These are phyloP conservation scores for Ophthalmolycus amberensis DNA, from an alignment of 2,113 vertebrate genomes.

Conservation along the genomic window DNA sequence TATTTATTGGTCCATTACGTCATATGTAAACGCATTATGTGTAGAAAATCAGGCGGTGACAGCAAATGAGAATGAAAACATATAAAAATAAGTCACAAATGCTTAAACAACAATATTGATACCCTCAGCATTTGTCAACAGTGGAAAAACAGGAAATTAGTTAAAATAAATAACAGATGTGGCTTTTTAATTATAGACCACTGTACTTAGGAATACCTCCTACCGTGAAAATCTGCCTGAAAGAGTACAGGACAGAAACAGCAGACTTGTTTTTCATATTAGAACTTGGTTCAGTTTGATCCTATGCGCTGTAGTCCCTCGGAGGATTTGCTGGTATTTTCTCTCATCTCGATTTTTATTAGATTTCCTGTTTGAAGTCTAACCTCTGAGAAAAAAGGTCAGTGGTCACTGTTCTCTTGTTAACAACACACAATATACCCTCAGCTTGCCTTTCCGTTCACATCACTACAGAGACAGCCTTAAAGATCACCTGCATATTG, in stretches of 20 bases:
- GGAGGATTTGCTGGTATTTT: conserved; percentile 66
- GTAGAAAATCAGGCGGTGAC: not conserved
- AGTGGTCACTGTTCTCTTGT: conserved; percentile 12
- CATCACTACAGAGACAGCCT: not conserved
- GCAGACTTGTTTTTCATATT: conserved; percentile 44
- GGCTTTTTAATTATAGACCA: not conserved
- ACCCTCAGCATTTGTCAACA: no score
- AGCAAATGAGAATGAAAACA: conserved; percentile 1
- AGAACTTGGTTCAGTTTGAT: conserved; percentile 31
- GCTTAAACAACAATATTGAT: conserved; percentile 2
- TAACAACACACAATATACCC: not conserved
- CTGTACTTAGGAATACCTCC: not conserved
- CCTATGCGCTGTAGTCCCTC: conserved; percentile 36
- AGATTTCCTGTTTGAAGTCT: conserved; percentile 48
- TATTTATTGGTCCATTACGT: not conserved
- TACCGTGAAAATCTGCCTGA: conserved; percentile 11
- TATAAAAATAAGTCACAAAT: not conserved
- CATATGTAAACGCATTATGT: not conserved
- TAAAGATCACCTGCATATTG: not conserved
- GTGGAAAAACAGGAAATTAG: conserved; percentile 1
- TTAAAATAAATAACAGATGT: not conserved
- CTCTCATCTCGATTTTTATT: conserved; percentile 53
- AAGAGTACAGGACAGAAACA: conserved; percentile 21
- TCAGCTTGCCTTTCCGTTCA: not conserved
- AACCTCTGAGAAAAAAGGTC: conserved; percentile 23